A percentile compares a stretch with the other conserved stretches of the same genome.
These are phyloP conservation scores for Diarsia dahlii DNA, from an alignment of 2,888 invertebrate genomes.

Conservation along the genomic window DNA sequence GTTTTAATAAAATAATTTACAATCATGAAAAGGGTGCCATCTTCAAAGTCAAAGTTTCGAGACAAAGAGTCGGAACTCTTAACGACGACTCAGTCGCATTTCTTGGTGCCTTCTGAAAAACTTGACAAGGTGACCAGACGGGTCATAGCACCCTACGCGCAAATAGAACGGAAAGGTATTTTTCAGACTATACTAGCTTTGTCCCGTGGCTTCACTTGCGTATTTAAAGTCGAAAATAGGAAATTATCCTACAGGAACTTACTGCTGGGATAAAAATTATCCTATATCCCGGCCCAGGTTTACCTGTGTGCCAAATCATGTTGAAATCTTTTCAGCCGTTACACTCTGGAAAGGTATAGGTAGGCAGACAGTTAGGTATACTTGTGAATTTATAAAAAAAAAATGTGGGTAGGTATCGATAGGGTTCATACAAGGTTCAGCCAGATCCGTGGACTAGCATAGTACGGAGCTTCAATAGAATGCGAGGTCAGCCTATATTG, in stretches of 20 bases:
- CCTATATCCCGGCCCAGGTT: background rate
- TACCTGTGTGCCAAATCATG: background rate
- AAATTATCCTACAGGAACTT: background rate
- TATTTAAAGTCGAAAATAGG: background rate
- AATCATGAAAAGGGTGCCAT: constrained; percentile 76
- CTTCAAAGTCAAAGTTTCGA: constrained; percentile 77
- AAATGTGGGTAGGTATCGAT: background rate
- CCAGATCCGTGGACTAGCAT: too few species aligned
- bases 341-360: background rate
- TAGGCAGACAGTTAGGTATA: background rate
- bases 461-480: too few species aligned
- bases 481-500: too few species aligned
- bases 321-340: background rate
- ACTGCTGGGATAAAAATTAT: background rate
- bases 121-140: constrained; percentile 89
- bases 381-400: background rate
- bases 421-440: too few species aligned
- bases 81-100: constrained; percentile 82
- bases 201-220: background rate
- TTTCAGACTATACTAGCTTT: background rate
- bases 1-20: constrained; percentile 19
- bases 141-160: constrained; percentile 91
- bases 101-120: constrained; percentile 84
- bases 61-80: constrained; percentile 66
- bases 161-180: constrained; percentile 83